phyloP scores from a whole-genome alignment of 2,797 vertebrate species.

The Alcedo quadribrachys region DNA sequence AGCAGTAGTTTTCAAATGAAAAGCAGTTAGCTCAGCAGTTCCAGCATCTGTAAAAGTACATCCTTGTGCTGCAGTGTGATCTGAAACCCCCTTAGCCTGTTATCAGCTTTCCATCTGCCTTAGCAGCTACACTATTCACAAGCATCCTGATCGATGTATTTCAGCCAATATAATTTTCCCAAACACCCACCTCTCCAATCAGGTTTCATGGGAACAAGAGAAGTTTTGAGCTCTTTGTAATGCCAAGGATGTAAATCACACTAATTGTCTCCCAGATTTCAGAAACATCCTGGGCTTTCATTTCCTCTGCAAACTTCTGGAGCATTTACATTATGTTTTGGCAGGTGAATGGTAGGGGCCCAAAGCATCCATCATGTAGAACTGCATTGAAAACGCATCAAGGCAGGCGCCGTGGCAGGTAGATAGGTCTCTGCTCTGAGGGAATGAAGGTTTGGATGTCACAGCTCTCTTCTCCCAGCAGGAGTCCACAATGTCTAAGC shows the following conservation, averaged over 20 bases:
- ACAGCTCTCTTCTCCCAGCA: not conserved
- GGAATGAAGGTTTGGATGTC: conserved; percentile 1
- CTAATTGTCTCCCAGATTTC: conserved; percentile 70
- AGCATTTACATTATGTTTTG: conserved; percentile 59
- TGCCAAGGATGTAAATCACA: conserved; percentile 73
- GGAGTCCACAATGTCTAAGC: not conserved
- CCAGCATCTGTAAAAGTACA: conserved; percentile 21
- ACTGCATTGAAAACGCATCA: conserved; percentile 59
- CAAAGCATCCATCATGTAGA: conserved; percentile 50
- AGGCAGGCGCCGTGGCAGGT: conserved; percentile 17
- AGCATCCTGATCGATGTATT: conserved; percentile 8
- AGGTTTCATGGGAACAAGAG: conserved; percentile 35
- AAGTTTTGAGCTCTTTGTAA: conserved; percentile 62
- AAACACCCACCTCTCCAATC: not conserved
- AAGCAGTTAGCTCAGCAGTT: conserved; percentile 27
- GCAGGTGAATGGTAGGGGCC: conserved; percentile 57
- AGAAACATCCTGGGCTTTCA: conserved; percentile 67
- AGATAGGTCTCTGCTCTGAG: conserved; percentile 7
- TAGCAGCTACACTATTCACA: conserved; percentile 12
- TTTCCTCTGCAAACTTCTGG: conserved; percentile 61
- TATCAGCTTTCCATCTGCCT: conserved; percentile 54
- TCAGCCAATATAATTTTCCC: conserved; percentile 58
- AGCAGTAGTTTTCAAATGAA: conserved; percentile 10
- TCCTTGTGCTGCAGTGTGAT: conserved; percentile 30
- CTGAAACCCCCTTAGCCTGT: conserved; percentile 38